Conservation (phyloP, 2,888 invertebrate genomes). For the Parnassius orleans region DNA sequence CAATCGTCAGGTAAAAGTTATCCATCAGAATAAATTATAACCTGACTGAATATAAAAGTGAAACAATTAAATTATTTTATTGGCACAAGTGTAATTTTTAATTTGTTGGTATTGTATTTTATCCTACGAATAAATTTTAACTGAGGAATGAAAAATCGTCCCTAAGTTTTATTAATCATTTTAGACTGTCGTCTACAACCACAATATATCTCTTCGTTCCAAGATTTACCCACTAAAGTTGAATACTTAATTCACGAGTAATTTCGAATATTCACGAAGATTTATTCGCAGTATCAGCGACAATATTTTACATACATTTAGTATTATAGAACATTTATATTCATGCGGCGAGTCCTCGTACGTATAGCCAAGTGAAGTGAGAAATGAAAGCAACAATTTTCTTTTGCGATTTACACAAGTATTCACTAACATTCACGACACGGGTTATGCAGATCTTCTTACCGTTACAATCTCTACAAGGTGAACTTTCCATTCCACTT, state of each 20-base stretch:
- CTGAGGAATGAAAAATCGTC: too few relatives aligned
- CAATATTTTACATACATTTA: conserved; percentile 24
- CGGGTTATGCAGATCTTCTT: conserved; percentile 10
- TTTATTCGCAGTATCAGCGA: background rate
- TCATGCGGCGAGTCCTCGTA: conserved; percentile 8
- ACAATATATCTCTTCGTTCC: too few relatives aligned
- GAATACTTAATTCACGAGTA: background rate
- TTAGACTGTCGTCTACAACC: too few relatives aligned
- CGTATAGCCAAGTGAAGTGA: conserved; percentile 17
- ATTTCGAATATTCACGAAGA: background rate
- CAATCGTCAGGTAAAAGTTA: too few relatives aligned
- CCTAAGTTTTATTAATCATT: too few relatives aligned
- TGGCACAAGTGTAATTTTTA: too few relatives aligned
- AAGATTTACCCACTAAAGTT: background rate
- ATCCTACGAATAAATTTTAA: too few relatives aligned
- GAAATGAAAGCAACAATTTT: conserved; percentile 21
- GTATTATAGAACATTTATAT: conserved; percentile 19
- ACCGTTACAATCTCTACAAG: conserved; percentile 9
- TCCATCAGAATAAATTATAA: too few relatives aligned
- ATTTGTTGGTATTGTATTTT: too few relatives aligned
- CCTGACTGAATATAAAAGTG: too few relatives aligned
- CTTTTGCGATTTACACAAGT: conserved; percentile 11
- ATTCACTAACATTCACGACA: conserved; percentile 1
- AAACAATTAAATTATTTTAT: too few relatives aligned
- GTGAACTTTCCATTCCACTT: conserved; percentile 1